Conservation (phyloP, 2,113 vertebrate species). For the Helogale parvula region DNA sequence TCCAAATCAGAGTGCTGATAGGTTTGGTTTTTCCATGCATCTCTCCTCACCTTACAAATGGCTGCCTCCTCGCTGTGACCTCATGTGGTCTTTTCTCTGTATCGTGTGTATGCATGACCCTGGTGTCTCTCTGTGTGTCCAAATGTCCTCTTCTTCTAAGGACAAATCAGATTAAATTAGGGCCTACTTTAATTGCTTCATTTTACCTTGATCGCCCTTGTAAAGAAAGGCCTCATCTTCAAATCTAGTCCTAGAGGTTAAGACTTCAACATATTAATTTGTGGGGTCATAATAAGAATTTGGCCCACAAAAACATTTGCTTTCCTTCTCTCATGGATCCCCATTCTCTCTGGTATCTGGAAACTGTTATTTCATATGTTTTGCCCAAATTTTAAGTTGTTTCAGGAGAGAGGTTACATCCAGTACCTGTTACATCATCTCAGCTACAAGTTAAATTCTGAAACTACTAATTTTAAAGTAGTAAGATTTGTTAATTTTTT, state of each 20-base stretch:
- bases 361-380: background rate
- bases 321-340: background rate
- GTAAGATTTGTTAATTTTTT: background rate
- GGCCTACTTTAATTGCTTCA: background rate
- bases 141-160: background rate
- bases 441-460: background rate
- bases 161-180: background rate
- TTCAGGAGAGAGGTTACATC: background rate
- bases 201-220: background rate
- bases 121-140: background rate
- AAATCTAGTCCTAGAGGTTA: background rate
- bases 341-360: background rate
- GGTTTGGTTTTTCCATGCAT: background rate
- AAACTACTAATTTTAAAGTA: background rate
- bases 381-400: background rate
- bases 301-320: background rate
- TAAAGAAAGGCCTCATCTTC: background rate
- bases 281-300: no score
- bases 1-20: background rate
- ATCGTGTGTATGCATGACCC: background rate
- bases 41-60: background rate
- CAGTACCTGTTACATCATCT: background rate
- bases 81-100: background rate
- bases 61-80: background rate
- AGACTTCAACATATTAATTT: background rate